Percentiles rank a stretch among this genome's conserved stretches.
Conservation (phyloP, 2,797 vertebrate genomes). For the Cynopterus sphinx region DNA sequence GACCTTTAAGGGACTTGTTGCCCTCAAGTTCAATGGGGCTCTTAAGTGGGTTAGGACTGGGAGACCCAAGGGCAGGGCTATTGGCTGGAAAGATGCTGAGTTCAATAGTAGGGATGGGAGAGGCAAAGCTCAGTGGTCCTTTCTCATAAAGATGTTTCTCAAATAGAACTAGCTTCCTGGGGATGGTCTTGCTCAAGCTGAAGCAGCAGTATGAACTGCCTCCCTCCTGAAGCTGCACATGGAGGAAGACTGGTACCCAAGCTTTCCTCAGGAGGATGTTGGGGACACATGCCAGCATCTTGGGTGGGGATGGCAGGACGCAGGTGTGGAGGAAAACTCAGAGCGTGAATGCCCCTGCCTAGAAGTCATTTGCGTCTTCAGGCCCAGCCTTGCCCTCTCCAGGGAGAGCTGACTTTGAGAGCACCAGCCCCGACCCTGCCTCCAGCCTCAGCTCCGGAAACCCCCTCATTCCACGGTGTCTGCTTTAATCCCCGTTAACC, state of each 20-base stretch:
- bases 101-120: background rate
- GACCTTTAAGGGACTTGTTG: background rate
- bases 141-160: background rate
- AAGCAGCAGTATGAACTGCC: background rate
- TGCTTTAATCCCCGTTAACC: constrained; percentile 67
- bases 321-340: background rate
- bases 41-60: background rate
- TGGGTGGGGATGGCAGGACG: background rate
- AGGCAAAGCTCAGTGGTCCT: background rate
- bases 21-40: background rate
- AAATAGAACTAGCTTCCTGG: background rate
- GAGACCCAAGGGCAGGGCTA: background rate
- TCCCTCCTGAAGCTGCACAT: background rate
- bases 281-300: background rate
- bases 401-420: background rate
- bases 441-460: constrained; percentile 51
- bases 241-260: background rate
- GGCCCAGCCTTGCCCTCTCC: background rate
- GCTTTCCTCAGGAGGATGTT: background rate
- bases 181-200: background rate
- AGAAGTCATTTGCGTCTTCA: background rate
- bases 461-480: constrained; percentile 43
- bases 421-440: background rate
- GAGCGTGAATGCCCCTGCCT: background rate
- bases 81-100: background rate